These are phyloP conservation scores for Cyaniris semiargus DNA, from an alignment of 2,888 invertebrate genomes.

Conservation along the genomic window DNA sequence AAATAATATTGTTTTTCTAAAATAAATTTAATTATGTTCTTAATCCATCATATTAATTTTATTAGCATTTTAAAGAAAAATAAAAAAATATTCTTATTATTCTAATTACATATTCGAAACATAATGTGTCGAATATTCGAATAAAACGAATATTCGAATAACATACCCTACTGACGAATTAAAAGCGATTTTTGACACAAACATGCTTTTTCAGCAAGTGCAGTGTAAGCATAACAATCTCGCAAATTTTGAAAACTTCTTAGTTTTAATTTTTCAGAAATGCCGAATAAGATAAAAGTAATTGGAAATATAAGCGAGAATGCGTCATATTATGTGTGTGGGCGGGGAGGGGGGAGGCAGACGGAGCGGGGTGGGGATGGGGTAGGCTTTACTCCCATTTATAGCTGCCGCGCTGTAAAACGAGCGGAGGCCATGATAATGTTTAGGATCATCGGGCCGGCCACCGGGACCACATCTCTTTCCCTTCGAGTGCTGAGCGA, in stretches of 20 bases:
- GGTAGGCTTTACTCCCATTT: constrained; percentile 76
- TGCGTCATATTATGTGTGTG: constrained; percentile 56
- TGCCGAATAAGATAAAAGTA: constrained; percentile 24
- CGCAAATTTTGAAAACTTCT: not conserved
- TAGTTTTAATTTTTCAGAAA: not conserved
- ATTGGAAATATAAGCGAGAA: constrained; percentile 38
- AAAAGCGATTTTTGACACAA: not conserved
- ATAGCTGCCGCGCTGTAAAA: constrained; percentile 76
- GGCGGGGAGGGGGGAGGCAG: constrained; percentile 42
- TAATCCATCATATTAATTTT: too few species aligned
- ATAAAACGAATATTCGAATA: too few species aligned
- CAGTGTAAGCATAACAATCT: not conserved
- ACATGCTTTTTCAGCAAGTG: not conserved
- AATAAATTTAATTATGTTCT: too few species aligned
- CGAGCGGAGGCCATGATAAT: constrained; percentile 75
- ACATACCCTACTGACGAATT: not conserved
- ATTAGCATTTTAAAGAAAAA: too few species aligned
- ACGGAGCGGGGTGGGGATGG: constrained; percentile 51
- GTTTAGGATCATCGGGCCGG: constrained; percentile 67
- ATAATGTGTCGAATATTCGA: too few species aligned
- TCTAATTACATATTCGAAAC: too few species aligned
- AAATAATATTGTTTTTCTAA: too few species aligned
- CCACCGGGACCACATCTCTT: constrained; percentile 48
- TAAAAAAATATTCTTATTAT: too few species aligned
- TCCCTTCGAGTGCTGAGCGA: not conserved